Evolutionary conservation across 2,113 vertebrate genomes (phyloP).

Genomic region (Plectropomus leopardus): DNA sequence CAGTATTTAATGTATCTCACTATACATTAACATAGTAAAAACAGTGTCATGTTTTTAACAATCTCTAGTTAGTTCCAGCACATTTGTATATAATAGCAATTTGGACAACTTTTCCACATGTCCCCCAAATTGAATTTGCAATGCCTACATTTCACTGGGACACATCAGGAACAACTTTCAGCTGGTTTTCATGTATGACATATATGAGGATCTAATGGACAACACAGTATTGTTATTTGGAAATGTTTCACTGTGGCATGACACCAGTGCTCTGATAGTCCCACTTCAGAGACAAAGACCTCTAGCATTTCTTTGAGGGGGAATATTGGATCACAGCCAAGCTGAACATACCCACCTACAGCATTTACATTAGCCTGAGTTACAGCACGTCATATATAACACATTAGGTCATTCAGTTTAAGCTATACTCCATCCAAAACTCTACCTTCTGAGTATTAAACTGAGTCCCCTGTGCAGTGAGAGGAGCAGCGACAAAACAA

Average conservation of each 20-base stretch:
- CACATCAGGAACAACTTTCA: slow-evolving; percentile 8
- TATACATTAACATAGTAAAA: not conserved
- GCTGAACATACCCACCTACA: slow-evolving; percentile 40
- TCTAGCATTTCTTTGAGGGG: slow-evolving; percentile 14
- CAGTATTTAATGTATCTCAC: not conserved
- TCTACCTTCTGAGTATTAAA: not conserved
- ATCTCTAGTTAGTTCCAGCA: not conserved
- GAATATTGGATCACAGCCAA: slow-evolving; percentile 58
- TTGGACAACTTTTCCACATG: too few species aligned
- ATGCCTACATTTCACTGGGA: not conserved
- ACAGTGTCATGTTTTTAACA: not conserved
- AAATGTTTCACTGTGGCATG: slow-evolving; percentile 50
- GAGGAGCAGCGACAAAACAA: too few species aligned
- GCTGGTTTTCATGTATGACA: slow-evolving; percentile 7
- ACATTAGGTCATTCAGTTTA: slow-evolving; percentile 21
- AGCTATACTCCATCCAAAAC: not conserved
- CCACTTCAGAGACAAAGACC: slow-evolving; percentile 49
- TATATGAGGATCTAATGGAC: slow-evolving; percentile 36
- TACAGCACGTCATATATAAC: not conserved
- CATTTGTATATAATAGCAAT: not conserved
- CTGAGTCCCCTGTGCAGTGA: not conserved
- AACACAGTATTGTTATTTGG: slow-evolving; percentile 34
- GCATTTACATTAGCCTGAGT: slow-evolving; percentile 22
- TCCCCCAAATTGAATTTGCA: not conserved
- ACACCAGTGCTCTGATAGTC: slow-evolving; percentile 10